Conservation (phyloP, 2,113 vertebrate species). For the Oncorhynchus masou region DNA sequence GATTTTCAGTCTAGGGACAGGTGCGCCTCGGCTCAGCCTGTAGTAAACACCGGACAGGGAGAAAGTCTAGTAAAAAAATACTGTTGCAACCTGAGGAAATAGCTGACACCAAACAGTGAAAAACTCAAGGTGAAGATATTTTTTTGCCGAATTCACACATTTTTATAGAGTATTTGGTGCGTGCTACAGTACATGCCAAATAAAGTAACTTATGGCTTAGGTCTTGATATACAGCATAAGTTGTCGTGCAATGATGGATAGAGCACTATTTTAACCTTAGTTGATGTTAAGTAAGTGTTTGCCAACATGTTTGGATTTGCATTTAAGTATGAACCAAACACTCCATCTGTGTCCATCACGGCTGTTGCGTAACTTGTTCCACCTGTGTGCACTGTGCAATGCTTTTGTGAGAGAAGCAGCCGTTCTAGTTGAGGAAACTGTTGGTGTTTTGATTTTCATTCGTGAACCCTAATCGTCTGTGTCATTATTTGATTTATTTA, state of each 20-base stretch:
- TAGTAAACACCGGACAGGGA: neutral
- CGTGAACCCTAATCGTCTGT: conserved; percentile 56
- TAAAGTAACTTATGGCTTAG: too few relatives aligned
- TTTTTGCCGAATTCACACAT: neutral
- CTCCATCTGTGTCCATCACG: too few relatives aligned
- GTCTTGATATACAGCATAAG: too few relatives aligned
- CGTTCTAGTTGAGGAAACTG: conserved; percentile 2
- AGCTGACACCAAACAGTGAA: conserved; percentile 32
- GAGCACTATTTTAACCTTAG: too few relatives aligned
- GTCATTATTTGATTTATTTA: conserved; percentile 66
- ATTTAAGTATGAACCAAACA: too few relatives aligned
- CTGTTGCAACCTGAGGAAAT: conserved; percentile 28
- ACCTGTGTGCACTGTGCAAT: neutral
- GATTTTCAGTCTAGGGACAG: conserved; percentile 18
- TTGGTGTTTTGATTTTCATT: conserved; percentile 55
- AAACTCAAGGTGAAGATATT: neutral
- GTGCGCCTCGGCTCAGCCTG: conserved; percentile 21
- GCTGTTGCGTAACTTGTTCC: too few relatives aligned
- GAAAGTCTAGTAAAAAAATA: conserved; percentile 1
- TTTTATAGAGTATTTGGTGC: too few relatives aligned
- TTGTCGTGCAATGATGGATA: too few relatives aligned
- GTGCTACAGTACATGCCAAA: too few relatives aligned
- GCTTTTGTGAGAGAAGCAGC: neutral
- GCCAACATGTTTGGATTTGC: too few relatives aligned
- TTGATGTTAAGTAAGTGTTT: too few relatives aligned